Evolutionary conservation across 2,113 vertebrate genomes (phyloP), one percentile per base, ranked within the genome.

Genomic region (Chinchilla lanigera): DNA sequence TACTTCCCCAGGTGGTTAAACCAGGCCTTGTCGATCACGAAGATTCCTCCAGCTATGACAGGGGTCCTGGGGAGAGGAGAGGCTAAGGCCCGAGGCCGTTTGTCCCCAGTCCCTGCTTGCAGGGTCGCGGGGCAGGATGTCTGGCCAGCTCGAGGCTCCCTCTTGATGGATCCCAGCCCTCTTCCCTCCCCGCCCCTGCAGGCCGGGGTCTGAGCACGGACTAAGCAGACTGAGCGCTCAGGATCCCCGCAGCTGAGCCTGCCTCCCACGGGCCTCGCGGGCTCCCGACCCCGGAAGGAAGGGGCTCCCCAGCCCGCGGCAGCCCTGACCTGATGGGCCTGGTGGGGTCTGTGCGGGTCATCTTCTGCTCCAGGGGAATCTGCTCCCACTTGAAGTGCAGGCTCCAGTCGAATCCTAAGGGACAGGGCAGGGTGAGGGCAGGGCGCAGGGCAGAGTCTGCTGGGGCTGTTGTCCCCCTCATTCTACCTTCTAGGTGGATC

Each of bases 351-450:
- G 99, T 99, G 95, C 99, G 98, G 52, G 99, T 99, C 99, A 99
- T 99, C 98, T 99, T 99, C 99, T 99, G 99, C 97, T 99, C 99
- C 95, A 99, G 99, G 35, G 99, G 99, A 98, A 99, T 99, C 98
- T 99, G 99, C 90, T 99, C 99, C 99, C 99, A 99, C 96, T 99
- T 99, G 96, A 99, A 99, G 97, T 99, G 99, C 93, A 99, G 99
- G 97, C 99, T 99, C 99, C 99, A 99, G 98, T 99, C 99, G 92
- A 99, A 99, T 3, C 99, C 99, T 99, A 98, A 94, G 87, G 97
- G 95, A 83, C 17, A 97, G 94, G 98, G 88, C 75, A 54, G 10
- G 0, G 0, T 65, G 30, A 97, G 26, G 92, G 93, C 4, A 4
- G 4, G 52, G 65, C 35, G 28, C n/a, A 65, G 81, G 73, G 78